A percentile compares a stretch with the other conserved stretches of the same genome.
phyloP scores from a whole-genome alignment of 2,797 vertebrate species.

The Scarus forsteni region DNA sequence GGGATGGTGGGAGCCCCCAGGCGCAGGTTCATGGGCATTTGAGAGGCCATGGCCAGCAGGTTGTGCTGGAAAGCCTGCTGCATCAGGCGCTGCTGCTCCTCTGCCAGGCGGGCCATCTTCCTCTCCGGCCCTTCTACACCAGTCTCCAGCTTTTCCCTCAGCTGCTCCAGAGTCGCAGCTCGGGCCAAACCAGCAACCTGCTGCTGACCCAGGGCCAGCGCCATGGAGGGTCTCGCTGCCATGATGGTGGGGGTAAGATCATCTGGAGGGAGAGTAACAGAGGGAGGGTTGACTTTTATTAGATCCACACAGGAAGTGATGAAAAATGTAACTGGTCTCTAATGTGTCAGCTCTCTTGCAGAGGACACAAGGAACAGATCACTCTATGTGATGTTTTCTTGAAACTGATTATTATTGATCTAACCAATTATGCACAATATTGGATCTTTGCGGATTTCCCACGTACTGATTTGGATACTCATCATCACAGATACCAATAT shows the following conservation, averaged over 20 bases:
- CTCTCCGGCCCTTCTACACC: slow-evolving; percentile 90
- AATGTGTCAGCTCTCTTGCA: too few relatives aligned
- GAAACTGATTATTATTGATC: too few relatives aligned
- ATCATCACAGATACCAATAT: too few relatives aligned
- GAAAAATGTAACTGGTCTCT: too few relatives aligned
- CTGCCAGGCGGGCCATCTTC: slow-evolving; percentile 87
- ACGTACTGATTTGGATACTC: too few relatives aligned
- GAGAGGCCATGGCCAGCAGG: slow-evolving; percentile 90
- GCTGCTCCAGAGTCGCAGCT: slow-evolving; percentile 91
- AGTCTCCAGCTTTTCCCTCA: slow-evolving; percentile 92
- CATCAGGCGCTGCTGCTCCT: slow-evolving; percentile 94
- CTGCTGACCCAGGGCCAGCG: slow-evolving; percentile 84
- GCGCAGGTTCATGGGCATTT: slow-evolving; percentile 83
- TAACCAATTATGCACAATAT: too few relatives aligned
- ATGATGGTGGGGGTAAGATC: slow-evolving; percentile 85
- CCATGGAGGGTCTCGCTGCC: slow-evolving; percentile 85
- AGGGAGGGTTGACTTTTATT: neutral
- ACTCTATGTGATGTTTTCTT: too few relatives aligned
- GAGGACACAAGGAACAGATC: too few relatives aligned
- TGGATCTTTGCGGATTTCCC: too few relatives aligned
- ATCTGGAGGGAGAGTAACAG: slow-evolving; percentile 70
- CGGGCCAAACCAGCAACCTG: slow-evolving; percentile 85
- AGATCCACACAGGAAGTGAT: neutral
- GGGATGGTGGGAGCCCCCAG: slow-evolving; percentile 71
- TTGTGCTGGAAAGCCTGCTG: slow-evolving; percentile 96